These are phyloP conservation scores for Chelonoidis abingdonii DNA, from an alignment of 2,113 vertebrate species.

Conservation along the genomic window DNA sequence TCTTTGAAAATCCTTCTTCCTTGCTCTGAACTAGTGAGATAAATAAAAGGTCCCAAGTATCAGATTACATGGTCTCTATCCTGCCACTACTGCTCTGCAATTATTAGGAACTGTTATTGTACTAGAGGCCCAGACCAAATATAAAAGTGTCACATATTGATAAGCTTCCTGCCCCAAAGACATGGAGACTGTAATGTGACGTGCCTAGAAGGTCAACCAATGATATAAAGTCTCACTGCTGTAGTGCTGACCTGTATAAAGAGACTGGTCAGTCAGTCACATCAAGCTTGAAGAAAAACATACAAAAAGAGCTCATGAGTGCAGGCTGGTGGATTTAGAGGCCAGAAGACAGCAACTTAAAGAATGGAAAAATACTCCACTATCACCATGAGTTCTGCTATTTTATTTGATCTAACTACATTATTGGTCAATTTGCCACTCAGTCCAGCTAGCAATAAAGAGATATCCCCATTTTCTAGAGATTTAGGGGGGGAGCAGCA, in stretches of 20 bases:
- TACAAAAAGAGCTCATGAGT: background rate
- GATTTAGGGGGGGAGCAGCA: background rate
- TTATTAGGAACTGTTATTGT: background rate
- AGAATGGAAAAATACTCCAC: background rate
- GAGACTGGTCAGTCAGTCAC: background rate
- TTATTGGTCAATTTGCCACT: slow-evolving; percentile 20
- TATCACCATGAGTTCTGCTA: background rate
- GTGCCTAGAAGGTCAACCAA: background rate
- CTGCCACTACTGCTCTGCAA: background rate
- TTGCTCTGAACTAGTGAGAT: background rate
- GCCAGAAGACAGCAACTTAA: background rate
- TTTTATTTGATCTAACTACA: background rate
- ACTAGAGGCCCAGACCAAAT: background rate
- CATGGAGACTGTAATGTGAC: background rate
- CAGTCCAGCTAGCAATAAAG: background rate
- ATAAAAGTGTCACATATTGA: background rate
- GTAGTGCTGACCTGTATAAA: background rate
- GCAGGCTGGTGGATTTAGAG: background rate
- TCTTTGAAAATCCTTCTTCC: background rate
- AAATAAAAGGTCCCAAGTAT: background rate
- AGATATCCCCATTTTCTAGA: background rate
- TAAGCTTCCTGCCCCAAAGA: background rate
- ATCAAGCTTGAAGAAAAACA: background rate
- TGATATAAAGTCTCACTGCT: background rate
- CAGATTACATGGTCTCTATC: background rate